These are phyloP conservation scores for Myiopsitta monachus DNA, from an alignment of 2,113 vertebrate genomes.

Conservation along the genomic window DNA sequence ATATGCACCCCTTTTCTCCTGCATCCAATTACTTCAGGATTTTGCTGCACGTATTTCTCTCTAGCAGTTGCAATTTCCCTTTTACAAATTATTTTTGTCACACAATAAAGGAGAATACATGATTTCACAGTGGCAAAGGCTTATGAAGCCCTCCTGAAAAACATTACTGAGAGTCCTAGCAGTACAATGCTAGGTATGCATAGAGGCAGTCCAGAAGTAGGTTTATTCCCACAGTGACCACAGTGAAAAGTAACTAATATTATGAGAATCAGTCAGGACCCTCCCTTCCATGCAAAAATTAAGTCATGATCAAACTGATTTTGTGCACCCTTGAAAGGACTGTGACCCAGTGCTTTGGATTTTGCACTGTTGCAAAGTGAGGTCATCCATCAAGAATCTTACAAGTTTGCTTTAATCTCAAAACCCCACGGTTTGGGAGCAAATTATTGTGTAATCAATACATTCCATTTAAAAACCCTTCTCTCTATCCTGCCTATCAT, in stretches of 20 bases:
- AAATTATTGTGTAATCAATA: slow-evolving; percentile 68
- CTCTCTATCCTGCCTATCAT: slow-evolving; percentile 47
- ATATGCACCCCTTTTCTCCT: neutral
- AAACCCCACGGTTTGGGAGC: slow-evolving; percentile 11
- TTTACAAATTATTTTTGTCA: neutral
- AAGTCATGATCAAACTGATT: slow-evolving; percentile 14
- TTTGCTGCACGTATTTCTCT: neutral
- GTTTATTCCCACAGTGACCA: neutral
- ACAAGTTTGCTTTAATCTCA: slow-evolving; percentile 27
- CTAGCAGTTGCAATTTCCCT: neutral
- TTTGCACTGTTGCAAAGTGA: slow-evolving; percentile 6
- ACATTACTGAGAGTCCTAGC: neutral
- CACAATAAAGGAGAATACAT: neutral
- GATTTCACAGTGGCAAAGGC: neutral
- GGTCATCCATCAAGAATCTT: slow-evolving; percentile 28
- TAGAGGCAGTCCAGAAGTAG: neutral
- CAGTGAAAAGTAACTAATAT: neutral
- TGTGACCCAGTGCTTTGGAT: neutral
- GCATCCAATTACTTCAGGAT: neutral
- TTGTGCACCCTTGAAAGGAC: slow-evolving; percentile 28
- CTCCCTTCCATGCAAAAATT: neutral
- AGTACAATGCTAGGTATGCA: neutral
- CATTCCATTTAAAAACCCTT: slow-evolving; percentile 39
- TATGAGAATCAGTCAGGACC: neutral
- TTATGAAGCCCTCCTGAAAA: neutral